Percentiles rank a stretch among this genome's conserved stretches.
These are phyloP conservation scores for Buathra laborator DNA, from an alignment of 2,888 invertebrate species.

Conservation along the genomic window DNA sequence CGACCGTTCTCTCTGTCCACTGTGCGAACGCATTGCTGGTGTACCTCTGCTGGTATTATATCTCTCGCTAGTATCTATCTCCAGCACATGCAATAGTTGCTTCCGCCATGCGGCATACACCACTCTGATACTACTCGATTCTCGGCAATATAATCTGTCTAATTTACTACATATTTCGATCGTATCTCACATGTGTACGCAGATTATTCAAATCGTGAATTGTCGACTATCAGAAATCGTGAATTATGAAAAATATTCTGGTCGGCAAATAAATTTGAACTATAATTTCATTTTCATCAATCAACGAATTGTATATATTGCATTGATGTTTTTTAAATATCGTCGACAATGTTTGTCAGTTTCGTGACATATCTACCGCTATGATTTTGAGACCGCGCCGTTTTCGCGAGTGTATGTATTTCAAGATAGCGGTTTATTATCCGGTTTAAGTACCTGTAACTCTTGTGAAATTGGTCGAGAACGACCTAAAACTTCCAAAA, in stretches of 20 bases:
- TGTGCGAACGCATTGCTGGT: slow-evolving; percentile 7
- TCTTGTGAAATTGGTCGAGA: background rate
- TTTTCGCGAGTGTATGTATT: background rate
- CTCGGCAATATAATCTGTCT: slow-evolving; percentile 4
- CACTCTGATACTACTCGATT: slow-evolving; percentile 7
- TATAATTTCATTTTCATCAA: background rate
- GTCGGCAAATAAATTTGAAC: background rate
- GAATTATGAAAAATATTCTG: background rate
- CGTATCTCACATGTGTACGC: background rate
- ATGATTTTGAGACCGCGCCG: background rate
- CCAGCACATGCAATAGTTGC: slow-evolving; percentile 6
- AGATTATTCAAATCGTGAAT: background rate
- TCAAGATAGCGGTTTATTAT: background rate
- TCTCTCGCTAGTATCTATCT: slow-evolving; percentile 7
- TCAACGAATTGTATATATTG: no score
- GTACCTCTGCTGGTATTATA: background rate
- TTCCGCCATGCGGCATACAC: slow-evolving; percentile 13
- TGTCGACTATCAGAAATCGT: background rate
- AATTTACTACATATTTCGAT: slow-evolving; percentile 24
- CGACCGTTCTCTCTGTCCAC: slow-evolving; percentile 25
- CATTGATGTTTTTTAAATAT: no score
- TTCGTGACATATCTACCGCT: background rate
- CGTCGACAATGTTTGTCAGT: background rate
- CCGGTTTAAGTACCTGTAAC: background rate
- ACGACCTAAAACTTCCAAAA: background rate